Evolutionary conservation across 2,888 invertebrate species (phyloP), one percentile per base, ranked within the genome.

Genomic region (Pterostichus niger): DNA sequence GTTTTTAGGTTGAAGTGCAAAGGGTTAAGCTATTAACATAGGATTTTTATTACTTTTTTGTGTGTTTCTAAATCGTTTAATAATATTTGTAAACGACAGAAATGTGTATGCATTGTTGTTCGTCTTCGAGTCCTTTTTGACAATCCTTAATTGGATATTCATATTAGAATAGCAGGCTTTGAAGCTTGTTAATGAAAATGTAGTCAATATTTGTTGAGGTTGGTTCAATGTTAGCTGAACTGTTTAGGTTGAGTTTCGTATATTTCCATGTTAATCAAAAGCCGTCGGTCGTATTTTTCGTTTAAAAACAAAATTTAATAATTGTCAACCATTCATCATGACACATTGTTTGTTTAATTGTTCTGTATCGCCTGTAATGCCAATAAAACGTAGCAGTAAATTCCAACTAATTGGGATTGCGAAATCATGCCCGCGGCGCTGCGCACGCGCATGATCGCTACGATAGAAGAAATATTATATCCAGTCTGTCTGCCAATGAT

Each of bases 281-380:
- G 44, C 71, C 17, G 17, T 5, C 7, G 59, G 59, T 31, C 44
- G 49, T 71, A 71, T 71, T 75, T 75, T 75, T 31, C 33, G 17
- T 24, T 75, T 24, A 59, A 61, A 75, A 82, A 73, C 82, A 75
- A 82, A 82, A 82, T 82, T 82, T 82, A 82, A 82, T 82, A 82
- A 82, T 82, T 82, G 82, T 82, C 82, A 82, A 10, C 82, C 75
- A 61, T 82, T 81, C 81, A 81, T 81, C 82, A 82, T 82, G 82
- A 82, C 82, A 82, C 75, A 82, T 82, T 82, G 82, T 82, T 82
- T 82, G 82, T 82, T 82, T 82, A 82, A 82, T 82, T 82, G 82
- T 82, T 82, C 82, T 31, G 75, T 82, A 68, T 80, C 80, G 49
- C 33, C 35, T 68, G 71, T 80, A 80, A 61, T 82, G 82, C 82